A percentile compares a stretch with the other conserved stretches of the same genome.
Conservation (phyloP, 2,888 invertebrate species). For the Oligia strigilis region DNA sequence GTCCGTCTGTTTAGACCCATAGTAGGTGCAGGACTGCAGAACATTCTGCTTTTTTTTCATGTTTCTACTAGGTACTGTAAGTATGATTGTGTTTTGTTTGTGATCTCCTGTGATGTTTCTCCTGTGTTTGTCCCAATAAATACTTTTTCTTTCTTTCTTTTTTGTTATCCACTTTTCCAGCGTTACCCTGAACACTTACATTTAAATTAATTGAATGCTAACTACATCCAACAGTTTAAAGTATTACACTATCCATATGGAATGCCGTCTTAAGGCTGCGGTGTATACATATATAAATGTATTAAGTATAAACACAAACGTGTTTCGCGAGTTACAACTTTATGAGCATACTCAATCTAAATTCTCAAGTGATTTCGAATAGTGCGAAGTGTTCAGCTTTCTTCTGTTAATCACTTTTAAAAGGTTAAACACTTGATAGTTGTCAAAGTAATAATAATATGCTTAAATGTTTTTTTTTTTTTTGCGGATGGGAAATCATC, state of each 20-base stretch:
- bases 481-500: too few species aligned
- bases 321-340: conserved; percentile 30
- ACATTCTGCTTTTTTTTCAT: too few species aligned
- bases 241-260: conserved; percentile 56
- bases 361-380: conserved; percentile 10
- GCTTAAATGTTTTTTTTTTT: too few species aligned
- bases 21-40: too few species aligned
- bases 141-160: not conserved
- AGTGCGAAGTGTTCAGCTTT: conserved; percentile 30
- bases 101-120: not conserved
- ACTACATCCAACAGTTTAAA: conserved; percentile 39
- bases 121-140: not conserved
- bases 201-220: conserved; percentile 25
- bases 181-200: not conserved
- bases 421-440: not conserved
- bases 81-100: not conserved
- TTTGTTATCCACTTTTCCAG: not conserved
- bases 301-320: conserved; percentile 25
- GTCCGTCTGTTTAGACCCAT: too few species aligned
- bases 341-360: conserved; percentile 5
- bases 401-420: conserved; percentile 28
- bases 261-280: conserved; percentile 52
- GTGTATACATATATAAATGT: conserved; percentile 30
- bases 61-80: too few species aligned
- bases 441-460: not conserved